Evolutionary conservation across 2,113 vertebrate species (phyloP).

Genomic region (Zeus faber): DNA sequence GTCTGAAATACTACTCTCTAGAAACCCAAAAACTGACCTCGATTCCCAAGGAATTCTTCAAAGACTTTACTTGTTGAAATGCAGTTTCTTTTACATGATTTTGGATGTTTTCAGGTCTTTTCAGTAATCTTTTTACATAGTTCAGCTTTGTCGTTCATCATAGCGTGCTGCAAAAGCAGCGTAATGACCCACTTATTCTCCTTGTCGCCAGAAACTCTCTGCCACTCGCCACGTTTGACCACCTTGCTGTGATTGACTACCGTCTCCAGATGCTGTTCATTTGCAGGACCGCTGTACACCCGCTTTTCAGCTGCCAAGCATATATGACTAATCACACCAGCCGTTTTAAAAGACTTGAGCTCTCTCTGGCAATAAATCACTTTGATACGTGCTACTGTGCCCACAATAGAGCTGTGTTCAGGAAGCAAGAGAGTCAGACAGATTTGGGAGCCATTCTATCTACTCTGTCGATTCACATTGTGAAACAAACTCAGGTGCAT

Average conservation of each 20-base stretch:
- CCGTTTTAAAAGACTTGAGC: slow-evolving; percentile 78
- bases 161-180: slow-evolving; percentile 53
- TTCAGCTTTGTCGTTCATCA: slow-evolving; percentile 35
- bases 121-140: slow-evolving; percentile 41
- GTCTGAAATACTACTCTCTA: too few species aligned
- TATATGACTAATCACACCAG: slow-evolving; percentile 80
- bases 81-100: too few species aligned
- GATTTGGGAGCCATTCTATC: slow-evolving; percentile 61
- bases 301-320: slow-evolving; percentile 59
- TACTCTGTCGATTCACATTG: slow-evolving; percentile 65
- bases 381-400: slow-evolving; percentile 70
- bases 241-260: slow-evolving; percentile 66
- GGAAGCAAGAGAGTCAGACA: slow-evolving; percentile 41
- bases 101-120: slow-evolving; percentile 48
- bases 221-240: slow-evolving; percentile 70
- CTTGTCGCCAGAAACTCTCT: slow-evolving; percentile 52
- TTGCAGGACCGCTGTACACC: slow-evolving; percentile 55
- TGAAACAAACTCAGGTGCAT: slow-evolving; percentile 50
- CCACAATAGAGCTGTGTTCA: slow-evolving; percentile 69
- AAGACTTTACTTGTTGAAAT: too few species aligned
- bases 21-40: too few species aligned
- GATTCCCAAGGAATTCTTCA: too few species aligned
- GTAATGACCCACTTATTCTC: slow-evolving; percentile 75
- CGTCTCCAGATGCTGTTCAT: slow-evolving; percentile 74
- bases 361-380: slow-evolving; percentile 77